Conservation (phyloP, 2,113 vertebrate genomes). For the Alligator sinensis region DNA sequence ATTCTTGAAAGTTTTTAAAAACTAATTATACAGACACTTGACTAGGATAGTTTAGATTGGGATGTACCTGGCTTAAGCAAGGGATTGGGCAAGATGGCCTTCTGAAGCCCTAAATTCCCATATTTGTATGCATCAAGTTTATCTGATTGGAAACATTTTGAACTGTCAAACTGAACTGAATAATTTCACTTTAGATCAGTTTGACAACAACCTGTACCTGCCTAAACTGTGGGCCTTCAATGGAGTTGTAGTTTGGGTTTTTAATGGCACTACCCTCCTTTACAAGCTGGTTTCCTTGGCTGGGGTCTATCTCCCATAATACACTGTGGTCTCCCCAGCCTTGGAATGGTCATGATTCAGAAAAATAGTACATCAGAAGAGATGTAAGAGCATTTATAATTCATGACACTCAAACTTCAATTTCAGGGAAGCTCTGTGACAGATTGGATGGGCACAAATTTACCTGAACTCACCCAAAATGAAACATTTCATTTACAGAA, state of each 20-base stretch:
- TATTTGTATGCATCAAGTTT: not conserved
- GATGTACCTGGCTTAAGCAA: too few relatives aligned
- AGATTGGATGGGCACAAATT: not conserved
- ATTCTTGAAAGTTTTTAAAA: too few relatives aligned
- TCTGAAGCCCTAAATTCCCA: too few relatives aligned
- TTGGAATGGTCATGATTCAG: not conserved
- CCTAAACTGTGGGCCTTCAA: not conserved
- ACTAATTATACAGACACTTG: too few relatives aligned
- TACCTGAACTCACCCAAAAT: not conserved
- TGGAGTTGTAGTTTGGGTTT: not conserved
- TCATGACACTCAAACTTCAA: not conserved
- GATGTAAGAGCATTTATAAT: not conserved
- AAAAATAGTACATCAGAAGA: not conserved
- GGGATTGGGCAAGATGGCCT: too few relatives aligned
- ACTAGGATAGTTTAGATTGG: too few relatives aligned
- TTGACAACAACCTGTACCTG: not conserved
- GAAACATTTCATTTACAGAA: not conserved
- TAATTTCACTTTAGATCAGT: not conserved
- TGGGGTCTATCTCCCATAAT: not conserved
- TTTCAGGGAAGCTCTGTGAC: not conserved
- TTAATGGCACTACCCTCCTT: not conserved
- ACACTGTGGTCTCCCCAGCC: not conserved
- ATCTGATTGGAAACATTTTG: not conserved
- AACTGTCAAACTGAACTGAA: not conserved
- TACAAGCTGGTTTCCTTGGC: not conserved